phyloP scores from a whole-genome alignment of 2,797 vertebrate genomes.

The Oreochromis grahami region DNA sequence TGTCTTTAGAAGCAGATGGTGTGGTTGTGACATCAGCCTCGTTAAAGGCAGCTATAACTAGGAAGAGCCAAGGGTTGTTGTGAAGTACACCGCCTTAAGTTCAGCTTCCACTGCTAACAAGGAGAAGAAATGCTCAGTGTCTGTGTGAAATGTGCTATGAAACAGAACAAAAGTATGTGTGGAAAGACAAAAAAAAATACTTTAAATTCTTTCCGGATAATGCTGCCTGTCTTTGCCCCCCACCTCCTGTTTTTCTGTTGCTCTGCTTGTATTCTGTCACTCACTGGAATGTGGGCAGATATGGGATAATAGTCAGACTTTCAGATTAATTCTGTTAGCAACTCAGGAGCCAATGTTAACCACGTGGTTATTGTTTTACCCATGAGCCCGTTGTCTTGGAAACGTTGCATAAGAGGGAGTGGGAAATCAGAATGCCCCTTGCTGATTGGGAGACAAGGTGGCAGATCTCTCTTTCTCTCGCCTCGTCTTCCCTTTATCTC shows the following conservation, averaged over 20 bases:
- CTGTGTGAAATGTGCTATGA: not conserved
- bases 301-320: slow-evolving; percentile 74
- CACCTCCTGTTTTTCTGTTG: slow-evolving; percentile 4
- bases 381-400: slow-evolving; percentile 80
- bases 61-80: slow-evolving; percentile 42
- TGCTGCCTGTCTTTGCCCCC: slow-evolving; percentile 8
- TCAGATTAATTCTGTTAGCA: slow-evolving; percentile 70
- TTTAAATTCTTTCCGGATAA: slow-evolving; percentile 13
- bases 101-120: slow-evolving; percentile 38
- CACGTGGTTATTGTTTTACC: slow-evolving; percentile 76
- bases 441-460: slow-evolving; percentile 78
- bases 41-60: slow-evolving; percentile 46
- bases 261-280: slow-evolving; percentile 51
- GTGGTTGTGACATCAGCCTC: slow-evolving; percentile 55
- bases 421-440: slow-evolving; percentile 75
- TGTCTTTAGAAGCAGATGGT: slow-evolving; percentile 61
- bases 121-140: slow-evolving; percentile 2
- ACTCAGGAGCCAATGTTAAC: slow-evolving; percentile 80
- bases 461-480: slow-evolving; percentile 58
- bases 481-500: slow-evolving; percentile 1
- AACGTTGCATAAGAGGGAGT: slow-evolving; percentile 80
- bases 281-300: slow-evolving; percentile 65
- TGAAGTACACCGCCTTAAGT: slow-evolving; percentile 31
- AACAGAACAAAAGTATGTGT: slow-evolving; percentile 1
- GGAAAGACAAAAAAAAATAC: not conserved